Evolutionary conservation across 2,113 vertebrate genomes (phyloP).

Genomic region (Upupa epops): DNA sequence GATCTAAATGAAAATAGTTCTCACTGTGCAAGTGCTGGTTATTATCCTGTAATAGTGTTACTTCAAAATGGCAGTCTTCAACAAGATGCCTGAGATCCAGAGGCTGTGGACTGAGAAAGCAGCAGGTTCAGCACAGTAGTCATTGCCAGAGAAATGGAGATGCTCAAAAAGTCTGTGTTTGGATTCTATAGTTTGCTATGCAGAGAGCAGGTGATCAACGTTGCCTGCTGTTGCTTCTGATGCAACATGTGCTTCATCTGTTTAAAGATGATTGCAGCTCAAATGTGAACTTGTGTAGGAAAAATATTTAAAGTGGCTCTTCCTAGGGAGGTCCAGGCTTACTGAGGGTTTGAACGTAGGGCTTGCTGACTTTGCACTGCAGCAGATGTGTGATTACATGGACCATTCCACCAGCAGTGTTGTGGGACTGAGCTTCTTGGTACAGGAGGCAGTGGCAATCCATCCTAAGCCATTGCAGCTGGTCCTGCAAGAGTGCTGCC

Average conservation of each 20-base stretch:
- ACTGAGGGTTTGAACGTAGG: neutral
- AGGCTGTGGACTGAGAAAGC: neutral
- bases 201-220: accelerated
- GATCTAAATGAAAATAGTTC: conserved; percentile 55
- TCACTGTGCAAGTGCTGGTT: neutral
- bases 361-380: neutral
- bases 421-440: neutral
- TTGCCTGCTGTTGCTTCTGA: neutral
- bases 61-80: conserved; percentile 2
- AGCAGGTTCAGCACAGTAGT: neutral
- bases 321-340: neutral
- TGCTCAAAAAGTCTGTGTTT: neutral
- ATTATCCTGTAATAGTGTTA: neutral
- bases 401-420: neutral
- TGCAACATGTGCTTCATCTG: neutral
- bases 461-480: neutral
- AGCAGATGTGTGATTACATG: conserved; percentile 7
- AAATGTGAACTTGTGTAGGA: neutral
- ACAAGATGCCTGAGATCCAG: neutral
- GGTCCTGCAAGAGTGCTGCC: neutral
- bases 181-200: too few species aligned
- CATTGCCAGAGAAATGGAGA: neutral
- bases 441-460: neutral
- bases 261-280: neutral
- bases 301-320: neutral